Evolutionary conservation across 2,113 vertebrate genomes (phyloP).

Genomic region (Sciurus niger): DNA sequence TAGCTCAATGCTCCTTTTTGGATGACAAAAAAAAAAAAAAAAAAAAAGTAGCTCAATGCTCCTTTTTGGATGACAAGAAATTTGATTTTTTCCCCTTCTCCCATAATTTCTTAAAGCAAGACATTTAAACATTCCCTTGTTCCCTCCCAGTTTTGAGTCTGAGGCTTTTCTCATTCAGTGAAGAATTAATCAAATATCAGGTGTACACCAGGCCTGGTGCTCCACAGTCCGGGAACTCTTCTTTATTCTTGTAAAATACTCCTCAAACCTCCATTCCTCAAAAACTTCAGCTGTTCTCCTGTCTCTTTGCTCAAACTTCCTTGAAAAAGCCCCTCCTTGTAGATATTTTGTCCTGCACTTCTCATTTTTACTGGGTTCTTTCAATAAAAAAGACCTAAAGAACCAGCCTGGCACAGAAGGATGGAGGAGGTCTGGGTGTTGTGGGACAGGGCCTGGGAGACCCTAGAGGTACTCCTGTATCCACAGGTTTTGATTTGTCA

Average conservation of each 20-base stretch:
- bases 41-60: background rate
- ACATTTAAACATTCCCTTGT: background rate
- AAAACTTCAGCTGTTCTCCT: background rate
- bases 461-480: background rate
- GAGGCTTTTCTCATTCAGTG: slow-evolving; percentile 1
- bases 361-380: background rate
- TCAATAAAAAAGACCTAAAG: background rate
- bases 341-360: background rate
- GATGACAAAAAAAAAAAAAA: slow-evolving; percentile 22
- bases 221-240: background rate
- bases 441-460: background rate
- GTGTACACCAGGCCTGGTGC: background rate
- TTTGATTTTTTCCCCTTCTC: background rate
- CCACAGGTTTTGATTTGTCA: background rate
- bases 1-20: background rate
- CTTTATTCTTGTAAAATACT: background rate
- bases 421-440: background rate
- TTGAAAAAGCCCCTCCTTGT: background rate
- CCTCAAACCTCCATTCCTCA: background rate
- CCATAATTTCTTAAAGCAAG: slow-evolving; percentile 35
- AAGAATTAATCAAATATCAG: slow-evolving; percentile 50
- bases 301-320: background rate
- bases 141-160: slow-evolving; percentile 1
- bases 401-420: background rate
- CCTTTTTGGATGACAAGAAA: slow-evolving; percentile 35